Percentiles rank a stretch among this genome's conserved stretches.
Evolutionary conservation across 53 echinoderm and acorn worm genomes (phyloP).

Genomic region (Paracentrotus lividus): DNA sequence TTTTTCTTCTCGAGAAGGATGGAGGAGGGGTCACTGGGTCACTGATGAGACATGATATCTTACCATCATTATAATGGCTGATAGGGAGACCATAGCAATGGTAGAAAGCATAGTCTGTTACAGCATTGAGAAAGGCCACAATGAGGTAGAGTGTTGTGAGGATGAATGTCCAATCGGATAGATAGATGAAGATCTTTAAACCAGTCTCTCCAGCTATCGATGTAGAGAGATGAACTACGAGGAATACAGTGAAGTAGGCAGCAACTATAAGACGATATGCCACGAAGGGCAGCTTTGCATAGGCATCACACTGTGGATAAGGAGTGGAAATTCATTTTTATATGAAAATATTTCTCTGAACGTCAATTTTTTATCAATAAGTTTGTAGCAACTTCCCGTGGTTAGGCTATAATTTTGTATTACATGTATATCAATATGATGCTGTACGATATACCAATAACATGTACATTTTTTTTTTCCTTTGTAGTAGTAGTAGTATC

Average conservation of each 20-base stretch:
- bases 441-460: too few relatives aligned
- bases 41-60: too few relatives aligned
- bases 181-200: conserved; percentile 75
- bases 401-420: neutral
- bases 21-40: too few relatives aligned
- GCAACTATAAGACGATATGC: conserved; percentile 76
- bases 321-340: neutral
- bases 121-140: conserved; percentile 65
- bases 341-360: neutral
- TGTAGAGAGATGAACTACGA: conserved; percentile 67
- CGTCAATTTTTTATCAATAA: neutral
- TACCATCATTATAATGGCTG: neutral
- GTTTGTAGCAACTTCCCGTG: neutral
- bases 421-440: too few relatives aligned
- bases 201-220: neutral
- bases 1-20: too few relatives aligned
- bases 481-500: too few relatives aligned
- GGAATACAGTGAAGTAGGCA: conserved; percentile 68
- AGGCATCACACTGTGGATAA: conserved; percentile 25
- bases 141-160: conserved; percentile 74
- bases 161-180: conserved; percentile 79
- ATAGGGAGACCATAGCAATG: neutral
- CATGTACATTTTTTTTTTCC: too few relatives aligned
- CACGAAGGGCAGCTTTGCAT: conserved; percentile 57
- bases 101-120: conserved; percentile 69